Percentiles rank a stretch among this genome's conserved stretches.
phyloP scores from a whole-genome alignment of 2,888 invertebrate species.

The Portevinia maculata region DNA sequence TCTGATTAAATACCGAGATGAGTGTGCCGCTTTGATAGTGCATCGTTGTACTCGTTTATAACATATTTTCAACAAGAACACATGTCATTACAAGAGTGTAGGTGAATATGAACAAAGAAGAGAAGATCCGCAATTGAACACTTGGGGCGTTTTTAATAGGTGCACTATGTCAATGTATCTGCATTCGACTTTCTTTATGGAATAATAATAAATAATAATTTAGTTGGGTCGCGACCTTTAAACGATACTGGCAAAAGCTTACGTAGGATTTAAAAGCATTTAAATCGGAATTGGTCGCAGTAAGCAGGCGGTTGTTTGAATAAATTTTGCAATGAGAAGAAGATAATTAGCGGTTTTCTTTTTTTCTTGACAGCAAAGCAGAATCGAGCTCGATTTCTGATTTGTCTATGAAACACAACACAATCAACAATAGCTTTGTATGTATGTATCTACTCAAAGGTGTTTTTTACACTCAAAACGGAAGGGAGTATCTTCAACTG shows the following conservation, averaged over 20 bases:
- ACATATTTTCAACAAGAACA: constrained; percentile 16
- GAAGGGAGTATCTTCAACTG: too few relatives aligned
- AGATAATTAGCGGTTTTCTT: too few relatives aligned
- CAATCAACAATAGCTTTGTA: too few relatives aligned
- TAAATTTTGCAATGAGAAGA: too few relatives aligned
- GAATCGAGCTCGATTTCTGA: too few relatives aligned
- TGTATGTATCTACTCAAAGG: too few relatives aligned
- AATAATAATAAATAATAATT: not conserved
- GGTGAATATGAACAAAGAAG: constrained; percentile 10
- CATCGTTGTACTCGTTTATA: constrained; percentile 4
- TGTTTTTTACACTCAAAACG: too few relatives aligned
- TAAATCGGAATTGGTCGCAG: too few relatives aligned
- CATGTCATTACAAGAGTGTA: constrained; percentile 27
- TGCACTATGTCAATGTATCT: not conserved
- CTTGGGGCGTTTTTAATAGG: constrained; percentile 4
- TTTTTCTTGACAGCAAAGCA: too few relatives aligned
- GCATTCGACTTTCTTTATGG: not conserved
- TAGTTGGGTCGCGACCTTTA: not conserved
- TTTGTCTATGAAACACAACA: too few relatives aligned
- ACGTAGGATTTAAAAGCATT: not conserved
- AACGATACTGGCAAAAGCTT: not conserved
- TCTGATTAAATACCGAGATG: constrained; percentile 44
- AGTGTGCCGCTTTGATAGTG: constrained; percentile 45
- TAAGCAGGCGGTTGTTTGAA: too few relatives aligned
- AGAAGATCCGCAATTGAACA: constrained; percentile 17